Base-by-base conservation (phyloP, 2,113 vertebrate genomes). In the Anthoscopus minutus region DNA sequence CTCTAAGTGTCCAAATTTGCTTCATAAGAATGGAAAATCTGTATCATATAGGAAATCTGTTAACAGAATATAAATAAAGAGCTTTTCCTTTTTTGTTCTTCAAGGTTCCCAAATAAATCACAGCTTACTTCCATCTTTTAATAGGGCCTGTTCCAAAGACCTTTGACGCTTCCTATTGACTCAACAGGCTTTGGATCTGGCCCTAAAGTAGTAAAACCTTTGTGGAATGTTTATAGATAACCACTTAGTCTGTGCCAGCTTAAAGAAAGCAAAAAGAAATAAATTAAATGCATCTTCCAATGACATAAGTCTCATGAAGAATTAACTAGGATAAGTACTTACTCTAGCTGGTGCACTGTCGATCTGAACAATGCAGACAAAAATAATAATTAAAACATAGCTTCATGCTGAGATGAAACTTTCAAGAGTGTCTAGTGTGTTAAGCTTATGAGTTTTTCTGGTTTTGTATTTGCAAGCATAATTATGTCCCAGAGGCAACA, bases 301-400 rank as follows among this genome's bases (percentile, higher is more conserved):
- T 86, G 78, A 96, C 96, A 95, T 92, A 97, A 95, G 84, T 91
- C 90, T 95, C 94, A 97, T 96, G 95, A 96, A 96, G 97, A 97
- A 95, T 97, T 97, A 96, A 97, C 90, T 73, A 95, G 93, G 85
- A 97, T 95, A 95, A 95, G 92, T 82, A 96, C 94, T 96, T 97
- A 96, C 38, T 97, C 87, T 95, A 90, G 71, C 61, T 95, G 81
- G 81, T 92, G 77, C 64, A 81, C 88, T 87, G 96, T 93, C 47
- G 13, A 90, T 95, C 45, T 96, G 87, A 96, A 96, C 94, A 96
- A 96, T 87, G 62, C 73, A 96, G 94, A 93, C 95, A 97, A 97
- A 97, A 96, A 96, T 90, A 96, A 94, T 97, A 96, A 96, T 97
- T 97, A 97, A 97, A 97, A 96, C 95, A 97, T 96, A 97, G 87